Conservation (phyloP, 2,888 invertebrate genomes). For the Hemaris fuciformis region DNA sequence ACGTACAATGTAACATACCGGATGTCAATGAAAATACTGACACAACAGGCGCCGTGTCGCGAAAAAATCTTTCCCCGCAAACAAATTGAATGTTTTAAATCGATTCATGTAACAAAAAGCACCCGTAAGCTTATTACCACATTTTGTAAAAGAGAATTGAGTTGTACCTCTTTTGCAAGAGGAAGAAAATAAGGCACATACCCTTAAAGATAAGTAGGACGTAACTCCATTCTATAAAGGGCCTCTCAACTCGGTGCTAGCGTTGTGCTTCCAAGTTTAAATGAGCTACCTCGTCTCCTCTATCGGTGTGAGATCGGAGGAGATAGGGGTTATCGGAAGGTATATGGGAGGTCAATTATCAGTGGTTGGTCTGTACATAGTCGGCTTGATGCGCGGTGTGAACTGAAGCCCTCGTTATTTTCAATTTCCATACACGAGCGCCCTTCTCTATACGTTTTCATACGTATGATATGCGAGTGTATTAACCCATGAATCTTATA, state of each 20-base stretch:
- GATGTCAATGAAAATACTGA: background rate
- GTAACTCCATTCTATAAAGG: constrained; percentile 79
- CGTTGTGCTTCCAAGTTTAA: constrained; percentile 62
- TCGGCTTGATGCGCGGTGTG: constrained; percentile 74
- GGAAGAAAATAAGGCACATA: constrained; percentile 77
- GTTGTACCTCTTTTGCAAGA: constrained; percentile 60
- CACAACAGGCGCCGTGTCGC: background rate
- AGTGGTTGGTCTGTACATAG: constrained; percentile 63
- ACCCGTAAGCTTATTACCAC: constrained; percentile 55
- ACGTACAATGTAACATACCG: background rate
- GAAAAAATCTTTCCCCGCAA: background rate
- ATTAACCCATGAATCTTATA: constrained; percentile 78
- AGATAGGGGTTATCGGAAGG: constrained; percentile 61
- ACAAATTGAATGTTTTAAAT: constrained; percentile 32
- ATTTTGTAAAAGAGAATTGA: constrained; percentile 64
- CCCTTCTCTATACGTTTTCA: constrained; percentile 70
- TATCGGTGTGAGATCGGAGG: constrained; percentile 55
- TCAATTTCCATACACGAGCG: constrained; percentile 79
- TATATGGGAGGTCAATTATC: constrained; percentile 57
- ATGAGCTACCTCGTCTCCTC: constrained; percentile 56
- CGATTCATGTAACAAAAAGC: constrained; percentile 43
- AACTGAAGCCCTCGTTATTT: constrained; percentile 79
- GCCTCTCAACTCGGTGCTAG: constrained; percentile 68
- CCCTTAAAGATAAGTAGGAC: constrained; percentile 78
- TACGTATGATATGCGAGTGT: constrained; percentile 68